Evolutionary conservation across 2,797 vertebrate genomes (phyloP), one percentile per base, ranked within the genome.

Genomic region (Chiloscyllium punctatum): DNA sequence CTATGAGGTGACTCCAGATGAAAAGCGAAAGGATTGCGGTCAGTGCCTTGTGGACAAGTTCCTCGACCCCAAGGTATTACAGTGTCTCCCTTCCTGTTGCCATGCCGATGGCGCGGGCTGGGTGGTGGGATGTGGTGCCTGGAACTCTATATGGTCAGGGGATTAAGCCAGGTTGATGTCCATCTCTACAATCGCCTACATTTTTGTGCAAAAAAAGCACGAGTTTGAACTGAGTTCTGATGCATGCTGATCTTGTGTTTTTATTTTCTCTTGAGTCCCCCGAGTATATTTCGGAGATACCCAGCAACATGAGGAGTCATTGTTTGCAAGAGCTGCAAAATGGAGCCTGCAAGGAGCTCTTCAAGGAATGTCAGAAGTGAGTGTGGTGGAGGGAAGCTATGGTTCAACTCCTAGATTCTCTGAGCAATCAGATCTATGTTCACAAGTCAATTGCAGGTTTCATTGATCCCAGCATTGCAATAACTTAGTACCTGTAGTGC

Each of bases 1-100:
- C 96, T 99, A 99, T 79, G 99, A 99, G 97, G 99, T 99, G 96
- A 98, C 99, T 27, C 99, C 99, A 0, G 99, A 99, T 96, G 99
- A 99, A 97, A 99, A 98, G 96, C 98, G 98, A 97, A 99, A 98
- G 96, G 98, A 98, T 15, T 98, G 98, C 27, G 99, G 98, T 86
- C 98, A 98, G 97, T 97, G 97, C 57, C 97, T 99, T 77, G 97
- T 98, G 51, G 97, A 99, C 96, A 98, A 97, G 96, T 99, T 98
- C 98, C 98, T 99, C 97, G 98, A 97, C 96, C 97, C 98, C 97
- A 97, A 98, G 95, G 99, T 99, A 97, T 97, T 97, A 21, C 6
- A 71, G 4, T 15, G 4, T 79, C 6, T 33, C 11, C 53, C 33
- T 62, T 84, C 4, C 16, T 62, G 30, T 62, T 30, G 27, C 11